These are phyloP conservation scores for Drosophila equinoxialis DNA, from an alignment of 1,140 invertebrate species.

Conservation along the genomic window DNA sequence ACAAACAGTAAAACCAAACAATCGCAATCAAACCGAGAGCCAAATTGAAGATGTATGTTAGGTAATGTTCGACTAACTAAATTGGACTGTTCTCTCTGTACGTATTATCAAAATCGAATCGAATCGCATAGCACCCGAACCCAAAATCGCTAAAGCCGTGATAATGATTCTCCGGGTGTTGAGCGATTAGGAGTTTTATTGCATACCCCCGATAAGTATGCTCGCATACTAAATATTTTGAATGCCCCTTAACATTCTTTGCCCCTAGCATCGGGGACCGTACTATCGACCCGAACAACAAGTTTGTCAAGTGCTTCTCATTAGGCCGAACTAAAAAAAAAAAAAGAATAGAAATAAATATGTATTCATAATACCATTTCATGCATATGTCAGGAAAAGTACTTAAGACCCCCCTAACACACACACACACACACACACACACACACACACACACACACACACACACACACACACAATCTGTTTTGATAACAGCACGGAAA, in stretches of 20 bases:
- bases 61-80: conserved; percentile 41
- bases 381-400: conserved; percentile 6
- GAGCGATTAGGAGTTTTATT: conserved; percentile 67
- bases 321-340: neutral
- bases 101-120: conserved; percentile 36
- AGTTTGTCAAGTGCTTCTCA: conserved; percentile 29
- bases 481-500: conserved; percentile 1
- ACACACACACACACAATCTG: neutral
- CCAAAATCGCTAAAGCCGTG: conserved; percentile 15
- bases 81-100: conserved; percentile 33
- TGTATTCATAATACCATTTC: conserved; percentile 12
- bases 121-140: conserved; percentile 31
- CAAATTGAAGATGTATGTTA: conserved; percentile 9
- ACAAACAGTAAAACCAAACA: neutral
- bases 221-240: conserved; percentile 12
- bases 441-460: neutral
- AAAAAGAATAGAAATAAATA: neutral
- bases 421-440: no score
- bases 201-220: conserved; percentile 41
- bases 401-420: conserved; percentile 6
- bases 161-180: conserved; percentile 43
- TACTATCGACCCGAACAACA: neutral
- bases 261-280: neutral
- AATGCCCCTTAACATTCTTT: conserved; percentile 16
- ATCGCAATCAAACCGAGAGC: neutral